These are phyloP conservation scores for Myotis davidii DNA, from an alignment of 2,113 vertebrate species.

Conservation along the genomic window DNA sequence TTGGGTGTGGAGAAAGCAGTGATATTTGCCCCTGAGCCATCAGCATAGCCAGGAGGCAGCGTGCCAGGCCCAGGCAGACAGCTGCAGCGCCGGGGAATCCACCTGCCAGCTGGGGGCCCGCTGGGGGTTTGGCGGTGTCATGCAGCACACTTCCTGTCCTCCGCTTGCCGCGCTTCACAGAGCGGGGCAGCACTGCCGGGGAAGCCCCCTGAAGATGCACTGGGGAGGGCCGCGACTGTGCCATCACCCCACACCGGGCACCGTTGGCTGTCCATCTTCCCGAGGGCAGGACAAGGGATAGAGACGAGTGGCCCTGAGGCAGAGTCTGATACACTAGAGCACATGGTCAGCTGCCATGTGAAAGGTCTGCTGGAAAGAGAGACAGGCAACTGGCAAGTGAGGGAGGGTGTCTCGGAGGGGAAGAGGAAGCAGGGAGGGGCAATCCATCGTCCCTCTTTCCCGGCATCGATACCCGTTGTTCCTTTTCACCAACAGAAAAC, in stretches of 20 bases:
- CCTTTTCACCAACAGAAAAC: constrained; percentile 86
- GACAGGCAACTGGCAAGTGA: background rate
- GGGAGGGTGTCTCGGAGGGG: background rate
- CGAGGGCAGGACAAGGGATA: background rate
- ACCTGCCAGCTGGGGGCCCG: background rate
- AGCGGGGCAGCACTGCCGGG: background rate
- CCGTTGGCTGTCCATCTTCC: background rate
- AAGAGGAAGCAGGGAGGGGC: background rate
- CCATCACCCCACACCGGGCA: fast-evolving
- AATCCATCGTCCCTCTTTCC: fast-evolving
- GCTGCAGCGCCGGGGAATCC: background rate
- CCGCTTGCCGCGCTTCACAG: background rate
- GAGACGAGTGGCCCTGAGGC: background rate
- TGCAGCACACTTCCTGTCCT: background rate
- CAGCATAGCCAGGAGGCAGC: background rate
- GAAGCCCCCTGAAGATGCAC: background rate
- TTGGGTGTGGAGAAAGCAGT: background rate
- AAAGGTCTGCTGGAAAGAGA: background rate
- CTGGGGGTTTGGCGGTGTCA: background rate
- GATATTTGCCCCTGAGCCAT: background rate
- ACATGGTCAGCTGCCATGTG: fast-evolving
- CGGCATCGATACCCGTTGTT: fast-evolving
- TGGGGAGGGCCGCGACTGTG: fast-evolving
- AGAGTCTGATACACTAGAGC: background rate
- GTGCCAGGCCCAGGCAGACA: background rate